Evolutionary conservation across 2,797 vertebrate genomes (phyloP).

Genomic region (Oreortyx pictus): DNA sequence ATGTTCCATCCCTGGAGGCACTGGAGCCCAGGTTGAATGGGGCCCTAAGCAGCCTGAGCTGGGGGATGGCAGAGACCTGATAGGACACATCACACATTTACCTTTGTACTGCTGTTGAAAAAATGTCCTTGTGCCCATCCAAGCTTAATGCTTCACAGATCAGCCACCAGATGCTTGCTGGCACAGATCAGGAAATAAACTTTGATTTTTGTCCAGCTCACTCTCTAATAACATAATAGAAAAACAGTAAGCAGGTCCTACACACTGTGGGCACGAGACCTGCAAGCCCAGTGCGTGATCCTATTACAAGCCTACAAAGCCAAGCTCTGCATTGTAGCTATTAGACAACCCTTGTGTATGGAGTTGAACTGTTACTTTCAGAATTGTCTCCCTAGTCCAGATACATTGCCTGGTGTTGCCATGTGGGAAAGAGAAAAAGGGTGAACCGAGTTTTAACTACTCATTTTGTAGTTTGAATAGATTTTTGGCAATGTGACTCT

Average conservation of each 20-base stretch:
- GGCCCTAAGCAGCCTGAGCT: too few relatives aligned
- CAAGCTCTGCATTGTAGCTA: neutral
- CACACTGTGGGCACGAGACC: neutral
- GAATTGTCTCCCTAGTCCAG: neutral
- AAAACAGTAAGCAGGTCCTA: rapidly evolving
- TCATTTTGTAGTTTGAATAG: conserved; percentile 46
- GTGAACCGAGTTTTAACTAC: conserved; percentile 16
- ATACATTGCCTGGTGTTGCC: neutral
- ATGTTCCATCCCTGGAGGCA: too few relatives aligned
- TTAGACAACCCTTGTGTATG: neutral
- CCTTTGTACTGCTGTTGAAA: neutral
- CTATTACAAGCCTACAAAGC: neutral
- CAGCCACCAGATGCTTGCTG: neutral
- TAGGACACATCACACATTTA: neutral
- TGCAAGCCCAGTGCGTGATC: neutral
- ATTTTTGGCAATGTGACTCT: conserved; percentile 48
- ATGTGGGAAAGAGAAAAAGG: neutral
- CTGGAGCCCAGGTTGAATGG: too few relatives aligned
- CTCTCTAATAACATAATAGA: neutral
- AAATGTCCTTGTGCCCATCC: neutral
- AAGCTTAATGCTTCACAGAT: neutral
- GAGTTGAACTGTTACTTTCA: neutral
- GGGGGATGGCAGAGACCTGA: neutral
- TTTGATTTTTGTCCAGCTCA: neutral
- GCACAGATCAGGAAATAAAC: neutral